phyloP scores from a whole-genome alignment of 2,888 invertebrate genomes.

The Cartodere bifasciata region DNA sequence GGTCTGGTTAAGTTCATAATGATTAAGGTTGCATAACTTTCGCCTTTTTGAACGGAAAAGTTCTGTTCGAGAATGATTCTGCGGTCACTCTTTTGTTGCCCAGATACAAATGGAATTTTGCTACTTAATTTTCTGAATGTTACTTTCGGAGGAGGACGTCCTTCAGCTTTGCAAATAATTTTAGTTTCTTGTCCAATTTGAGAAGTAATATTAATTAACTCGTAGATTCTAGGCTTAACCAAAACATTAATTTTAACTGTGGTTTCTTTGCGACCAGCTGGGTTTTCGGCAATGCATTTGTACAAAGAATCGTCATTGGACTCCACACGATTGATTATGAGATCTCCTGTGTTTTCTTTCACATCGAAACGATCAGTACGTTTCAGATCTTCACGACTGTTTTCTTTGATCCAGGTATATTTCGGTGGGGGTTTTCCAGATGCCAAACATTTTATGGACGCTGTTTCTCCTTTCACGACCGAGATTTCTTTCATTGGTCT shows the following conservation, averaged over 20 bases:
- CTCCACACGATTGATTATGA: constrained; percentile 61
- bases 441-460: constrained; percentile 63
- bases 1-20: constrained; percentile 52
- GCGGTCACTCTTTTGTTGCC: constrained; percentile 50
- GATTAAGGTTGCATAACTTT: constrained; percentile 52
- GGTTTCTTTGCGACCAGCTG: constrained; percentile 58
- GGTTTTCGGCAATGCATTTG: constrained; percentile 68
- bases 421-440: constrained; percentile 74
- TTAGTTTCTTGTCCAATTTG: constrained; percentile 48
- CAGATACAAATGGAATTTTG: constrained; percentile 48
- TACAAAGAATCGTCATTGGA: constrained; percentile 70
- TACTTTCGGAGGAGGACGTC: constrained; percentile 67
- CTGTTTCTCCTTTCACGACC: constrained; percentile 70
- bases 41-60: constrained; percentile 40
- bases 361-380: constrained; percentile 55
- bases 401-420: constrained; percentile 71
- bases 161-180: constrained; percentile 65
- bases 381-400: constrained; percentile 59
- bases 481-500: constrained; percentile 47
- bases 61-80: constrained; percentile 51
- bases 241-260: constrained; percentile 56
- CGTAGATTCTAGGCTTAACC: constrained; percentile 69
- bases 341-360: constrained; percentile 53
- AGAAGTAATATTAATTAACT: constrained; percentile 59
- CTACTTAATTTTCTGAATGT: constrained; percentile 67